phyloP scores from a whole-genome alignment of 2,888 invertebrate species.

The Bellardia bayeri region DNA sequence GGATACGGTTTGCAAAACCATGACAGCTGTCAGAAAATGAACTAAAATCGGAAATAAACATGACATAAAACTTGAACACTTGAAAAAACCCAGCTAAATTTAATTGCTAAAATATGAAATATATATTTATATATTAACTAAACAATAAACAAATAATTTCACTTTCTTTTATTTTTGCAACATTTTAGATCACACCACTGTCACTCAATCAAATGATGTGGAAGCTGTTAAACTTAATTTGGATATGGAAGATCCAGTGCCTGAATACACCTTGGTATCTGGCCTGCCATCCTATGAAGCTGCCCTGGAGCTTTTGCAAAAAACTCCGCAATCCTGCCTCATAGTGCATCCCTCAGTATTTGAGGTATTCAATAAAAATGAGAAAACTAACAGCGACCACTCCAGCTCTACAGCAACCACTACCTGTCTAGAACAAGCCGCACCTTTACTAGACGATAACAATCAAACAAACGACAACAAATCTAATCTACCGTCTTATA shows the following conservation, averaged over 20 bases:
- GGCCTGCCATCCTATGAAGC: constrained; percentile 88
- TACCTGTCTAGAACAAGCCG: constrained; percentile 48
- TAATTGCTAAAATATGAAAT: neutral
- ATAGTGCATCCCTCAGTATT: constrained; percentile 82
- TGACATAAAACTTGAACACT: neutral
- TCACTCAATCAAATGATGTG: constrained; percentile 76
- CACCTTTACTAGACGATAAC: constrained; percentile 62
- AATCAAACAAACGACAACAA: constrained; percentile 65
- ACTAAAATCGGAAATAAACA: neutral
- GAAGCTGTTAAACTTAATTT: constrained; percentile 82
- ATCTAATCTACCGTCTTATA: constrained; percentile 64
- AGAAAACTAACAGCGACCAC: constrained; percentile 74
- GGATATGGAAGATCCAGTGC: constrained; percentile 85
- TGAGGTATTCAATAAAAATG: constrained; percentile 80
- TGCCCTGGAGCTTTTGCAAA: constrained; percentile 86
- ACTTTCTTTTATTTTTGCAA: constrained; percentile 19
- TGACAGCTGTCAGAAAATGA: constrained; percentile 12
- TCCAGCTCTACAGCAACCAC: constrained; percentile 67
- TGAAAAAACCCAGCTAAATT: neutral
- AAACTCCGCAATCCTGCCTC: constrained; percentile 81
- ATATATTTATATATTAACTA: neutral
- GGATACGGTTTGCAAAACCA: neutral
- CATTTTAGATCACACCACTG: constrained; percentile 77
- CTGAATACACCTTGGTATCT: constrained; percentile 87
- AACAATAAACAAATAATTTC: constrained; percentile 5